These are phyloP conservation scores for Biston stratarius DNA, from an alignment of 2,888 invertebrate species.

Conservation along the genomic window DNA sequence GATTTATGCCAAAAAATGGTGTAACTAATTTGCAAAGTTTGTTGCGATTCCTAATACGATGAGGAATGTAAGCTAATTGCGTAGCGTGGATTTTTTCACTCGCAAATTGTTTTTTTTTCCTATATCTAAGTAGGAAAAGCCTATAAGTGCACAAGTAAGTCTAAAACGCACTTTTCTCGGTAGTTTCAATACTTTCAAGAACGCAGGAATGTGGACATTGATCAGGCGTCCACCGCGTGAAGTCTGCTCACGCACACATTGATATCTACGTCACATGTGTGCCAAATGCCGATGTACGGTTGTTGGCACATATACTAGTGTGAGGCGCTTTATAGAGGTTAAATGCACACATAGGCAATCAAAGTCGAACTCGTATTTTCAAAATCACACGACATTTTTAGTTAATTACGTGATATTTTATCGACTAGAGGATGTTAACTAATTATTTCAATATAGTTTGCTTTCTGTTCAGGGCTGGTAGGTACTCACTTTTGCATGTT, in stretches of 20 bases:
- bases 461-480: no score
- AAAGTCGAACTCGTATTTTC: constrained; percentile 50
- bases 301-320: constrained; percentile 56
- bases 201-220: constrained; percentile 77
- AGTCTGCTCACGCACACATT: constrained; percentile 54
- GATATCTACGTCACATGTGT: constrained; percentile 52
- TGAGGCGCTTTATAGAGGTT: constrained; percentile 52
- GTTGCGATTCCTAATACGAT: no score
- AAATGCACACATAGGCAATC: constrained; percentile 45
- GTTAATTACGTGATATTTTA: background rate
- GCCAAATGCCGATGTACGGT: constrained; percentile 64
- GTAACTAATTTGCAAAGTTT: no score
- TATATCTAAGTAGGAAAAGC: no score
- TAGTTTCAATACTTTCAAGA: constrained; percentile 55
- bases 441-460: no score
- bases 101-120: no score
- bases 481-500: no score
- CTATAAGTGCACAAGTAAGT: background rate
- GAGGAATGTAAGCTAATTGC: no score
- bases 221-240: constrained; percentile 76
- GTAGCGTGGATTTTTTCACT: no score
- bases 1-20: no score
- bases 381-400: constrained; percentile 43
- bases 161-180: constrained; percentile 46
- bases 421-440: background rate